Base-by-base conservation (phyloP, 2,797 vertebrate species). In the Taenioides sp. region DNA sequence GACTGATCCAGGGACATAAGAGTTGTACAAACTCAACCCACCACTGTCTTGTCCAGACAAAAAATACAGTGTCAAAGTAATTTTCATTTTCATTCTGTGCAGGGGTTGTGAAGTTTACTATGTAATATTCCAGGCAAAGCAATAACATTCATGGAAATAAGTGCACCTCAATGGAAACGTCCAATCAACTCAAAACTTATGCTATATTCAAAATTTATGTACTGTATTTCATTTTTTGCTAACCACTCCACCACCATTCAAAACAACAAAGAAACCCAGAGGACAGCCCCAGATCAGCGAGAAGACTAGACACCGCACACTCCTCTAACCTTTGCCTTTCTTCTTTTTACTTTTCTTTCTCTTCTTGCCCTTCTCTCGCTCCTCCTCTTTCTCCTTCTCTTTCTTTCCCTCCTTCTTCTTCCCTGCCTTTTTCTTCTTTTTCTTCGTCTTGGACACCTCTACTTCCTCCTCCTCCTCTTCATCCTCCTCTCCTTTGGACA, bases 271-370 rank as follows among this genome's bases (percentile, higher is more conserved):
- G 27, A 61, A 50, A 69, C 43, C 16, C 67, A 23, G 76, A 28
- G 68, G 25, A 63, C 27, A 76, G 64, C n/a, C n/a, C 10, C 7
- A n/a, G 52, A 54, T n/a, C 23, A 25, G 3, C 25, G 75, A 47
- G 43, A 47, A 47, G 43, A 47, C 16, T 3, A 47, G 14, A 80
- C n/a, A 74, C 74, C 80, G 65, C 72, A 58, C 79, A 86, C 83
- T 77, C 71, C 7, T 88, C 93, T 93, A 77, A 94, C 93, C 93
- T 94, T 86, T 79, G 11, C 75, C 80, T 64, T 73, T 74, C 83
- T 87, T 87, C 76, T 86, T 87, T 76, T 92, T 88, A 65, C 65
- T 82, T 73, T 87, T 88, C 80, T 89, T 90, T n/a, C 12, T 60
- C 79, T 86, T 83, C 77, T 84, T 81, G 31, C 84, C 57, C 25